Percentiles rank a stretch among this genome's conserved stretches.
phyloP scores from a whole-genome alignment of 1,140 invertebrate species.

The Macrocentrus cingulum region DNA sequence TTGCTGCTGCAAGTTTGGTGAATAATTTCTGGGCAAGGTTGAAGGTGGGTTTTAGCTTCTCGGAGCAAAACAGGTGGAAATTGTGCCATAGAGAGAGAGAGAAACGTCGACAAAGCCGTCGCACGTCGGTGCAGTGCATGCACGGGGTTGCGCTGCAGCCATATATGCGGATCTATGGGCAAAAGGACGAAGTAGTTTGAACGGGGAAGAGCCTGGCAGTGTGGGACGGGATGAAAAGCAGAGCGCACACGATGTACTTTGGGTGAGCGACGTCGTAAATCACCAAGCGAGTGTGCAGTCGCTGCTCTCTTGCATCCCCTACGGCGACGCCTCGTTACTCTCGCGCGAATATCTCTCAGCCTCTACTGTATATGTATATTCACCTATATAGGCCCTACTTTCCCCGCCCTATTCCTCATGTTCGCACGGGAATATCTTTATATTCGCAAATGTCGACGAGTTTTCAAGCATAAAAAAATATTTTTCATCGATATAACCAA shows the following conservation, averaged over 20 bases:
- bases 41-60: not conserved
- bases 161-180: not conserved
- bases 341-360: not conserved
- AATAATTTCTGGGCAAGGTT: no score
- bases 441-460: no score
- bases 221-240: not conserved
- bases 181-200: not conserved
- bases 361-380: not conserved
- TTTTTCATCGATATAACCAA: no score
- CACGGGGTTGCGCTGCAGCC: not conserved
- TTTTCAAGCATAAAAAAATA: no score
- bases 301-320: constrained; percentile 3
- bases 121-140: not conserved
- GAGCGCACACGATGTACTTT: constrained; percentile 2
- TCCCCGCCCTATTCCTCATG: not conserved
- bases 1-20: not conserved
- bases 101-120: no score
- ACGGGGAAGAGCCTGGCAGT: not conserved
- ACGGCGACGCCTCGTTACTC: constrained; percentile 2
- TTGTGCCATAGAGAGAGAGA: not conserved
- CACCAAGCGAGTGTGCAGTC: not conserved
- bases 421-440: constrained; percentile 14
- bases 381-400: not conserved
- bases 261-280: constrained; percentile 5
- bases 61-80: constrained; percentile 2